Conservation (phyloP, 1,140 invertebrate species). For the Drosophila bocqueti region DNA sequence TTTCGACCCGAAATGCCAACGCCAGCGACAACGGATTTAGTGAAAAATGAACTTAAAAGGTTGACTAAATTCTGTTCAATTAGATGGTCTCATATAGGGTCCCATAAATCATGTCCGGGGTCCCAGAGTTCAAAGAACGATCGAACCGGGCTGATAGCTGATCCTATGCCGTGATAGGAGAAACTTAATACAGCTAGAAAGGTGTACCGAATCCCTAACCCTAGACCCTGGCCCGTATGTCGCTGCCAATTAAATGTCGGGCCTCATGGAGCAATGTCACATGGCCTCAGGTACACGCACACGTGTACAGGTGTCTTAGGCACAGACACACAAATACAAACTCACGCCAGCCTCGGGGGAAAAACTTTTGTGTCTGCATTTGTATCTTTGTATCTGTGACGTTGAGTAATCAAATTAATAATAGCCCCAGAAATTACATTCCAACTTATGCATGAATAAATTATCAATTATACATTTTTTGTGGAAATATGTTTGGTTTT, state of each 20-base stretch:
- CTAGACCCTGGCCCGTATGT: slow-evolving; percentile 13
- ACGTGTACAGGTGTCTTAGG: slow-evolving; percentile 37
- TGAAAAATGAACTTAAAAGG: slow-evolving; percentile 54
- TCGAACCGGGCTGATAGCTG: slow-evolving; percentile 22
- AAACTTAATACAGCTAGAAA: slow-evolving; percentile 47
- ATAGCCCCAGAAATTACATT: slow-evolving; percentile 72
- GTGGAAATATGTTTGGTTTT: slow-evolving; percentile 8
- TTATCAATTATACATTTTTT: slow-evolving; percentile 63
- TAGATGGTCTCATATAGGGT: slow-evolving; percentile 18
- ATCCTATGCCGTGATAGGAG: slow-evolving; percentile 38
- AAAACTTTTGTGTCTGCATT: slow-evolving; percentile 12
- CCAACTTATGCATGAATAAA: slow-evolving; percentile 70
- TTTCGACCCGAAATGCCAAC: slow-evolving; percentile 27
- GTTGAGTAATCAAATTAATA: slow-evolving; percentile 79
- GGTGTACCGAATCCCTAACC: slow-evolving; percentile 15
- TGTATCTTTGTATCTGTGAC: slow-evolving; percentile 45
- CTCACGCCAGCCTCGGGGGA: background rate
- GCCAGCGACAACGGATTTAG: slow-evolving; percentile 19
- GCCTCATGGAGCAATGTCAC: slow-evolving; percentile 41
- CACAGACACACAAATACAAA: slow-evolving; percentile 6
- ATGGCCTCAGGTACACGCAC: slow-evolving; percentile 40
- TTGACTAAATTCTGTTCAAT: slow-evolving; percentile 46
- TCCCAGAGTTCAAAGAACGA: slow-evolving; percentile 20
- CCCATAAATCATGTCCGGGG: slow-evolving; percentile 37
- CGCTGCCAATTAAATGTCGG: slow-evolving; percentile 36